Conservation (phyloP, 1,140 invertebrate genomes). For the Hyles vespertilio region DNA sequence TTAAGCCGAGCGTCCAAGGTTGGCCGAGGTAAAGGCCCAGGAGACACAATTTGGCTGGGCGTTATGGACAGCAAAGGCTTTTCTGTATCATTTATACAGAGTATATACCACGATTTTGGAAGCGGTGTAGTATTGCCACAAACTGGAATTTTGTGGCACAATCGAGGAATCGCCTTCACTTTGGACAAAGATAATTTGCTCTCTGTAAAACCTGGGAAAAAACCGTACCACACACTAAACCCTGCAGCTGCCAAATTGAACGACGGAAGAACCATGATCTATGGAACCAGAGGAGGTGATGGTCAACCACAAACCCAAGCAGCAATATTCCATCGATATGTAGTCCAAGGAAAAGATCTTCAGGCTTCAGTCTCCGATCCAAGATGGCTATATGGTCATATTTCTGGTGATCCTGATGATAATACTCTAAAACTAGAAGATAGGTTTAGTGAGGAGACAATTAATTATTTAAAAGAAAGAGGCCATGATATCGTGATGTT, state of each 20-base stretch:
- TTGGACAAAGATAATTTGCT: constrained; percentile 42
- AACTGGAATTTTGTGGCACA: constrained; percentile 64
- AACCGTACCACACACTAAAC: constrained; percentile 62
- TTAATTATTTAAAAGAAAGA: constrained; percentile 43
- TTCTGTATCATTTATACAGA: constrained; percentile 67
- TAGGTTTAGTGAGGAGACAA: constrained; percentile 42
- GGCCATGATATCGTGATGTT: constrained; percentile 46
- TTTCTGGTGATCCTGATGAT: constrained; percentile 25
- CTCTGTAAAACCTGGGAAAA: constrained; percentile 54
- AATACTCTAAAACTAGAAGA: constrained; percentile 43
- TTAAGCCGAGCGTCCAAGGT: constrained; percentile 28
- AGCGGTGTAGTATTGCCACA: constrained; percentile 53
- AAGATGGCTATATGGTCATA: constrained; percentile 54
- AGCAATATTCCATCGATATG: constrained; percentile 62
- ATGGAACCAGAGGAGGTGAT: constrained; percentile 61
- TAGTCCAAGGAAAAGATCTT: constrained; percentile 45
- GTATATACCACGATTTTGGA: constrained; percentile 52
- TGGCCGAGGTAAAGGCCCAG: constrained; percentile 40
- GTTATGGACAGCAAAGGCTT: constrained; percentile 62
- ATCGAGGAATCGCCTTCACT: constrained; percentile 51
- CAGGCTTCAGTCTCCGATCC: constrained; percentile 47
- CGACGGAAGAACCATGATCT: constrained; percentile 55
- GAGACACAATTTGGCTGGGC: constrained; percentile 65
- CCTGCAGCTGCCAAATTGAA: constrained; percentile 52
- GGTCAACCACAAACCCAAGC: constrained; percentile 65